Evolutionary conservation across 2,888 invertebrate genomes (phyloP).

Genomic region (Cloeon dipterum): DNA sequence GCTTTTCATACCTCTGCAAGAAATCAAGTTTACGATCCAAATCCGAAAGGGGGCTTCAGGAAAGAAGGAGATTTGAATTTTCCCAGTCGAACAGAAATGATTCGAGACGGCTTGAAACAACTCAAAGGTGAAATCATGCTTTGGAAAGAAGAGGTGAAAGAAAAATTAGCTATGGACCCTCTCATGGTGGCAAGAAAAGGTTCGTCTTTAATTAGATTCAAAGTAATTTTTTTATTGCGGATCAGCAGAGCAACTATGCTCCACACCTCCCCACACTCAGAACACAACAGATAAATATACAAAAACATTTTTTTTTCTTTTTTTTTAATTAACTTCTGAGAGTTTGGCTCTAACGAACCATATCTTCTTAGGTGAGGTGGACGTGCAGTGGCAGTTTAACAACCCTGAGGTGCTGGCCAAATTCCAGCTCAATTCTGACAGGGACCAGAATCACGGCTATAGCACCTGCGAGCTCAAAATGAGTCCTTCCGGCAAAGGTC

Average conservation of each 20-base stretch:
- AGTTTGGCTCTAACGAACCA: background rate
- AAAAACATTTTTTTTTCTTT: background rate
- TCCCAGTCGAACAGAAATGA: slow-evolving; percentile 24
- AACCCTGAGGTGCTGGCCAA: slow-evolving; percentile 33
- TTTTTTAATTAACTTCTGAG: background rate
- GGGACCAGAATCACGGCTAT: slow-evolving; percentile 55
- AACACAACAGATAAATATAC: no score
- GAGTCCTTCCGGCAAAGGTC: slow-evolving; percentile 39
- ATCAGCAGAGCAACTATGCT: no score
- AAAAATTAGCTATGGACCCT: slow-evolving; percentile 36
- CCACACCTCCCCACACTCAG: no score
- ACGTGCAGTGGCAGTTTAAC: slow-evolving; percentile 47
- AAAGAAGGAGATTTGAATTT: slow-evolving; percentile 8
- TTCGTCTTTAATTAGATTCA: slow-evolving; percentile 10
- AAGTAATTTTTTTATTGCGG: no score
- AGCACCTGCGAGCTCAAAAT: slow-evolving; percentile 41
- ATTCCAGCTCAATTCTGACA: slow-evolving; percentile 55
- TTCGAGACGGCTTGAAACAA: slow-evolving; percentile 38
- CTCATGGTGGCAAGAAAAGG: slow-evolving; percentile 26
- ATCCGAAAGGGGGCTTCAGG: slow-evolving; percentile 11
- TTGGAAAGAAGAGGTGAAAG: slow-evolving; percentile 41
- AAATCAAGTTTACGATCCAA: no score
- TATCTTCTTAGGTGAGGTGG: slow-evolving; percentile 34
- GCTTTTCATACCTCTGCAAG: no score
- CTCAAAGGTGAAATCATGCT: slow-evolving; percentile 39